Base-by-base conservation (phyloP, 2,113 vertebrate genomes). In the Tachycineta bicolor region DNA sequence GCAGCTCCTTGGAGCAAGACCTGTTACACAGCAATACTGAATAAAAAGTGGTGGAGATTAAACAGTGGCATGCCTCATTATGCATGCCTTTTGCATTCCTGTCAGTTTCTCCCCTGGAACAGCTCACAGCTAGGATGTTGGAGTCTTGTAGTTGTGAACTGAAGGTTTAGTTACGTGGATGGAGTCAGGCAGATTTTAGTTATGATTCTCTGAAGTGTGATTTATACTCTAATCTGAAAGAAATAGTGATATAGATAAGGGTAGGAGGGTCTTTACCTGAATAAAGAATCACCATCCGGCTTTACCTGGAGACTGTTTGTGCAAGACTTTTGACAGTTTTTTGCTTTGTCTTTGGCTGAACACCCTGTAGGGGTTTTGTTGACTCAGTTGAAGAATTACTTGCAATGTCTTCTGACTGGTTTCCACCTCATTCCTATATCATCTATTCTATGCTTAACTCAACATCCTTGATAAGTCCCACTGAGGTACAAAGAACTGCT, bases 1-100 rank as follows among this genome's bases (percentile, higher is more conserved):
- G 23, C n/a, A 70, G 28, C n/a, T 75, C 14, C 65, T 79, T 63
- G 62, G 25, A 76, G 43, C 29, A 67, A 43, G n/a, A 63, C 29
- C 39, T 82, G 34, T 29, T 44, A 46, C 34, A 12, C 23, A 78
- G 18, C 33, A 52, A 2, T 16, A 4, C 26, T 34, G 29, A 53
- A 0, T 50, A 58, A 58, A 18, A 84, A 67, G 29, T 53, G 33
- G 47, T 69, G 34, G 33, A 26, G 58, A 19, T 80, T 29, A 39
- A 85, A 43, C 0, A 0, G 33, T 83, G 43, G 2, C 5, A 5
- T 26, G 12, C 7, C 12, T 68, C 26, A 2, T 39, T 39, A 12
- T 60, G 23, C 25, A 7, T 31, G 2, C 62, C 34, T 28, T 49
- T 41, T 18, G 6, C 74, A 25, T 63, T 74, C 37, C 50, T 41